Percentiles rank a stretch among this genome's conserved stretches.
phyloP scores from a whole-genome alignment of 2,888 invertebrate genomes.

The Clivina fossor region DNA sequence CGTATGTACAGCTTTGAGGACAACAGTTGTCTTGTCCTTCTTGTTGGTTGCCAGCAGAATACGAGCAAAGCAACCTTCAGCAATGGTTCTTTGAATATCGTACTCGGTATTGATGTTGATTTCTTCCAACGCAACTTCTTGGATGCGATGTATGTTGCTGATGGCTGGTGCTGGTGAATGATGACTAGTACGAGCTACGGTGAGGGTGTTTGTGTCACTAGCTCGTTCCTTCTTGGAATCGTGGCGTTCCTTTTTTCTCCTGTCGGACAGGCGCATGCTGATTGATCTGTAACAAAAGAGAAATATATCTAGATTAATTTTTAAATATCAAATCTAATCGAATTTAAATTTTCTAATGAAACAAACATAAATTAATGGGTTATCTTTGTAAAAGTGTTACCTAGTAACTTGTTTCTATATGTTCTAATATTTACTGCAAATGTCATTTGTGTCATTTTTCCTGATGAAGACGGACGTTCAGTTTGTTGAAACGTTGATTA shows the following conservation, averaged over 20 bases:
- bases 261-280: slow-evolving; percentile 36
- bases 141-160: slow-evolving; percentile 56
- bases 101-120: slow-evolving; percentile 63
- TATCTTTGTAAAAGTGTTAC: too few relatives aligned
- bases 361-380: too few relatives aligned
- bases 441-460: too few relatives aligned
- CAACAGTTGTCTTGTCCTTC: slow-evolving; percentile 64
- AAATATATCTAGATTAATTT: slow-evolving; percentile 3
- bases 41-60: slow-evolving; percentile 64
- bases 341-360: too few relatives aligned
- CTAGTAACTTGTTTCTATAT: too few relatives aligned
- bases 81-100: slow-evolving; percentile 63
- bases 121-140: slow-evolving; percentile 57
- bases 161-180: slow-evolving; percentile 33
- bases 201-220: slow-evolving; percentile 19
- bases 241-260: slow-evolving; percentile 36
- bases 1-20: slow-evolving; percentile 67
- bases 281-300: slow-evolving; percentile 36
- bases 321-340: too few relatives aligned
- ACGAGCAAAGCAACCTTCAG: slow-evolving; percentile 70
- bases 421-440: too few relatives aligned
- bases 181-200: slow-evolving; percentile 22
- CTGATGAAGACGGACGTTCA: too few relatives aligned
- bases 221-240: slow-evolving; percentile 32
- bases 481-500: too few relatives aligned